These are phyloP conservation scores for Drosophila lini DNA, from an alignment of 1,140 invertebrate genomes.

Conservation along the genomic window DNA sequence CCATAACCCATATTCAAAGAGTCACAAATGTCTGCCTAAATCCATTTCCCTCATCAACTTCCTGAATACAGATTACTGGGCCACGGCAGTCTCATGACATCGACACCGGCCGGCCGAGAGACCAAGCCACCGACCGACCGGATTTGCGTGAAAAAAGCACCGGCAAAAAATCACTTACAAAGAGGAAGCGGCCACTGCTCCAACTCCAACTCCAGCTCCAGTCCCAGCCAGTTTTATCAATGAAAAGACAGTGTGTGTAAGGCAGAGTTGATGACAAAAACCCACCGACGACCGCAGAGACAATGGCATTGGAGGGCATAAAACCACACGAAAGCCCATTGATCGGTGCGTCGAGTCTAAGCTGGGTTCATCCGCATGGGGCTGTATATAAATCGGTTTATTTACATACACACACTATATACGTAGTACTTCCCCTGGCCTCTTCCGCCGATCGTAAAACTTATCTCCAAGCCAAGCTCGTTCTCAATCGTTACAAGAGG, in stretches of 20 bases:
- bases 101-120: constrained; percentile 22
- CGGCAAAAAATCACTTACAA: constrained; percentile 69
- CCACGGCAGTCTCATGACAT: constrained; percentile 64
- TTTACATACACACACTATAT: constrained; percentile 18
- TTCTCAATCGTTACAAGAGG: constrained; percentile 31
- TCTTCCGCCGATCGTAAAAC: constrained; percentile 38
- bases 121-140: constrained; percentile 44
- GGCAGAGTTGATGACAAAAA: constrained; percentile 45
- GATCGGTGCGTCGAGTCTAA: constrained; percentile 41
- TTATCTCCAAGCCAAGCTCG: constrained; percentile 10
- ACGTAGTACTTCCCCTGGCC: constrained; percentile 8
- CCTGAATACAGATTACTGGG: constrained; percentile 39
- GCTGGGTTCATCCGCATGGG: constrained; percentile 38
- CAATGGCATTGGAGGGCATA: constrained; percentile 55
- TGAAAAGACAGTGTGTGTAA: constrained; percentile 64
- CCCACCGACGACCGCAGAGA: constrained; percentile 46
- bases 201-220: constrained; percentile 42
- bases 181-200: constrained; percentile 61
- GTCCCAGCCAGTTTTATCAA: constrained; percentile 69
- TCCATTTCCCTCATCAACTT: constrained; percentile 37
- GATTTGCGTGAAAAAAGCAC: constrained; percentile 46
- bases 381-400: constrained; percentile 51
- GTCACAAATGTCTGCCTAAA: constrained; percentile 2
- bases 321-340: constrained; percentile 64
- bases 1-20: background rate